Evolutionary conservation across 1,140 invertebrate genomes (phyloP).

Genomic region (Neotoxoptera formosana): DNA sequence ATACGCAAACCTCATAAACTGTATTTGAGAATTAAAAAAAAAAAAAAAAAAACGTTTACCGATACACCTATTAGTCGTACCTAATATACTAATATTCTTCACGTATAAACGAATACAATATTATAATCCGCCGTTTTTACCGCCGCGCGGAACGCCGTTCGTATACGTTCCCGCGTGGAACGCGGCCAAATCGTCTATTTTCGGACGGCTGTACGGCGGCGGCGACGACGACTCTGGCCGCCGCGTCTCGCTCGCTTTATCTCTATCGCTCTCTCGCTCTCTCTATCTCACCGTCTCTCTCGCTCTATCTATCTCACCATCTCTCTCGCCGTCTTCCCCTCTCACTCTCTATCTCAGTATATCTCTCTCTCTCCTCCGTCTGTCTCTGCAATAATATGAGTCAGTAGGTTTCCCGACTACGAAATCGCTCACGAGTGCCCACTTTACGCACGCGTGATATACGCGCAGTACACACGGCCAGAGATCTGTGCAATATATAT

Average conservation of each 20-base stretch:
- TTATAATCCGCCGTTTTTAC: neutral
- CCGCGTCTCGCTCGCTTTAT: neutral
- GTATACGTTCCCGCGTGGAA: constrained; percentile 36
- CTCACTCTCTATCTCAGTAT: constrained; percentile 42
- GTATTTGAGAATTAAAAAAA: neutral
- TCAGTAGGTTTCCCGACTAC: constrained; percentile 47
- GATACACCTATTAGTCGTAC: neutral
- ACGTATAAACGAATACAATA: neutral
- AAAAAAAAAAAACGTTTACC: neutral
- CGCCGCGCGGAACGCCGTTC: constrained; percentile 7
- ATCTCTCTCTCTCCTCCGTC: constrained; percentile 41
- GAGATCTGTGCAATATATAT: neutral
- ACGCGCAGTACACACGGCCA: neutral
- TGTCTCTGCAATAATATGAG: constrained; percentile 33
- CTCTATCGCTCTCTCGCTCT: neutral
- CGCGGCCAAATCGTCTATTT: constrained; percentile 53
- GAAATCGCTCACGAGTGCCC: neutral
- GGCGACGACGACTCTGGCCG: neutral
- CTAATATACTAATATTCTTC: neutral
- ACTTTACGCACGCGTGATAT: neutral
- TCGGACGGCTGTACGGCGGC: constrained; percentile 30
- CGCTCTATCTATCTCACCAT: neutral
- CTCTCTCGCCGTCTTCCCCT: neutral
- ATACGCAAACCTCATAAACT: neutral
- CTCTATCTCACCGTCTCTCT: constrained; percentile 30